phyloP scores from a whole-genome alignment of 2,113 vertebrate species.

The Nibea albiflora region DNA sequence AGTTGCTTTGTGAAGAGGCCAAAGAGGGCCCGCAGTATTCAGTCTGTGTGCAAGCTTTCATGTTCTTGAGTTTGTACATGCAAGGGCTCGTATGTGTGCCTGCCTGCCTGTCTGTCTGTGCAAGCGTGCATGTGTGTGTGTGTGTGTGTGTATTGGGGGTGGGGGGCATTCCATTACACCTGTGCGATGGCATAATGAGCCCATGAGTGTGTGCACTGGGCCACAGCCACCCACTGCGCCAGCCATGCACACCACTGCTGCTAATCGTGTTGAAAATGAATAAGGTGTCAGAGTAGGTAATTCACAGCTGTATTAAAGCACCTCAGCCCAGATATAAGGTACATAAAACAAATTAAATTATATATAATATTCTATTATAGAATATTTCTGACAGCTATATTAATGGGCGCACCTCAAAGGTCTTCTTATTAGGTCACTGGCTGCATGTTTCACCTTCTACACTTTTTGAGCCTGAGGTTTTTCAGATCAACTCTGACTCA shows the following conservation, averaged over 20 bases:
- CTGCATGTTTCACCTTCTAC: slow-evolving; percentile 61
- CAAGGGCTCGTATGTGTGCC: slow-evolving; percentile 22
- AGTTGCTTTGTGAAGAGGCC: slow-evolving; percentile 53
- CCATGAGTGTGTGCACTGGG: slow-evolving; percentile 56
- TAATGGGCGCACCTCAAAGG: slow-evolving; percentile 80
- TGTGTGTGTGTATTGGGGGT: slow-evolving; percentile 21
- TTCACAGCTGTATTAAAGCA: slow-evolving; percentile 81
- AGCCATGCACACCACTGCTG: slow-evolving; percentile 59
- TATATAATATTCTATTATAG: slow-evolving; percentile 74
- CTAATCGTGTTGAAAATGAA: slow-evolving; percentile 83
- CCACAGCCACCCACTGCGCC: slow-evolving; percentile 72
- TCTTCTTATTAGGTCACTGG: slow-evolving; percentile 82
- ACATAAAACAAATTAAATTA: slow-evolving; percentile 79
- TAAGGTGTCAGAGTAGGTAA: slow-evolving; percentile 79
- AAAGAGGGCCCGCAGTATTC: slow-evolving; percentile 31
- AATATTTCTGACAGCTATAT: slow-evolving; percentile 79
- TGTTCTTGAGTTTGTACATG: slow-evolving; percentile 41
- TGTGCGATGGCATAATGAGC: slow-evolving; percentile 58
- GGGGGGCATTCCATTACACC: slow-evolving; percentile 60
- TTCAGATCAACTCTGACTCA: slow-evolving; percentile 51
- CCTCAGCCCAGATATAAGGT: slow-evolving; percentile 76
- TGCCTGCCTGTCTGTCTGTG: slow-evolving; percentile 10
- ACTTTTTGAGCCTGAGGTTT: slow-evolving; percentile 48
- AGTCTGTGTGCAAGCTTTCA: slow-evolving; percentile 53
- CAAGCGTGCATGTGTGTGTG: slow-evolving; percentile 32